Evolutionary conservation across 2,888 invertebrate species (phyloP).

Genomic region (Yponomeuta cagnagella): DNA sequence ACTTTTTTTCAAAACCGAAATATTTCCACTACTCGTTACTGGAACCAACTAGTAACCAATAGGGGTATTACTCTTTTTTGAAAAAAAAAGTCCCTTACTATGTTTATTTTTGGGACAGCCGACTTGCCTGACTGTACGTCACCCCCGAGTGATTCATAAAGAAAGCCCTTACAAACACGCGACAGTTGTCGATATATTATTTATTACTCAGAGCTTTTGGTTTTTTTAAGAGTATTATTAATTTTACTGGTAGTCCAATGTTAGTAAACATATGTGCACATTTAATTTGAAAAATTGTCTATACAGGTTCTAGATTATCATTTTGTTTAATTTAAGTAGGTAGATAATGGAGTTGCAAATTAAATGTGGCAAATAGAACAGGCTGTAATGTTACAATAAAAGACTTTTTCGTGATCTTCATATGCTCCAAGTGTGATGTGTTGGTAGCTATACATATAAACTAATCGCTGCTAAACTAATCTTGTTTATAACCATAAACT

Average conservation of each 20-base stretch:
- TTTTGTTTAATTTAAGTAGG: neutral
- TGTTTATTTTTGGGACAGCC: too few relatives aligned
- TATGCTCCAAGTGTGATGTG: slow-evolving; percentile 21
- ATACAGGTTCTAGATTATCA: neutral
- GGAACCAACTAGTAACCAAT: too few relatives aligned
- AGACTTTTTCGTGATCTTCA: neutral
- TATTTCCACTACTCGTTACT: too few relatives aligned
- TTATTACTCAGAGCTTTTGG: neutral
- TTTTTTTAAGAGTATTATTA: neutral
- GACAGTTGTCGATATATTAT: neutral
- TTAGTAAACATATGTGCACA: neutral
- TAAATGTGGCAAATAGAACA: neutral
- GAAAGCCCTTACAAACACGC: neutral
- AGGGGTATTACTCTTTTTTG: too few relatives aligned
- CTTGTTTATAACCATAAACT: neutral
- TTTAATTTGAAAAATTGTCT: neutral
- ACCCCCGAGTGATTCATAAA: neutral
- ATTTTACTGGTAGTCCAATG: neutral
- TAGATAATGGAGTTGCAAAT: neutral
- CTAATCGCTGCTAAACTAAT: slow-evolving; percentile 21
- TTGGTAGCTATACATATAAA: slow-evolving; percentile 22
- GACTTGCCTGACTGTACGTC: neutral
- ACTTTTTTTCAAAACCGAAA: too few relatives aligned
- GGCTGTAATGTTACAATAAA: neutral
- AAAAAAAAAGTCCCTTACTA: too few relatives aligned